Conservation (phyloP, 2,888 invertebrate species). For the Dromius quadrimaculatus region DNA sequence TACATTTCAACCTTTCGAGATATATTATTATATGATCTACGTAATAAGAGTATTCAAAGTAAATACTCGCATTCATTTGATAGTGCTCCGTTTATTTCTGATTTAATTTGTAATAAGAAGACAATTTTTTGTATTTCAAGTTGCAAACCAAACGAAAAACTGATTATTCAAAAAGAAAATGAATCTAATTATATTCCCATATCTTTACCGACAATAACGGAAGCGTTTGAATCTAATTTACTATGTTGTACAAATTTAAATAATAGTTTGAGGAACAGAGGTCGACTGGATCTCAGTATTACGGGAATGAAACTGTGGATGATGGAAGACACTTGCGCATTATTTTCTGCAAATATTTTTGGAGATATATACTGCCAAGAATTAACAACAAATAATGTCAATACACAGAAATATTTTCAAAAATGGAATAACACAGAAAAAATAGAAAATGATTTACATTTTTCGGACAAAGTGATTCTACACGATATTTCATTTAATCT, state of each 20-base stretch:
- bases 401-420: slow-evolving; percentile 62
- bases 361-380: slow-evolving; percentile 67
- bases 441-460: not conserved
- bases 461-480: slow-evolving; percentile 31
- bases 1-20: slow-evolving; percentile 30
- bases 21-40: slow-evolving; percentile 17
- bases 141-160: slow-evolving; percentile 68
- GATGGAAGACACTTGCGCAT: slow-evolving; percentile 62
- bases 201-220: slow-evolving; percentile 65
- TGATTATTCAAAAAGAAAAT: slow-evolving; percentile 62
- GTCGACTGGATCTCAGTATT: slow-evolving; percentile 63
- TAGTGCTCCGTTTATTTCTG: slow-evolving; percentile 67
- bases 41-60: slow-evolving; percentile 62
- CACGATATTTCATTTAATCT: not conserved
- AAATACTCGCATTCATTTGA: slow-evolving; percentile 73
- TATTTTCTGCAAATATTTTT: slow-evolving; percentile 66
- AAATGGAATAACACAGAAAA: slow-evolving; percentile 62
- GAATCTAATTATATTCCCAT: slow-evolving; percentile 62
- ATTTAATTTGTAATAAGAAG: slow-evolving; percentile 65
- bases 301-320: slow-evolving; percentile 60
- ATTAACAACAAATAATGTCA: slow-evolving; percentile 57
- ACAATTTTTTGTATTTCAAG: slow-evolving; percentile 65
- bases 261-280: slow-evolving; percentile 63
- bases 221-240: slow-evolving; percentile 63
- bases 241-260: slow-evolving; percentile 63